Conservation (phyloP, 2,888 invertebrate genomes). For the Drosophila emarginata region DNA sequence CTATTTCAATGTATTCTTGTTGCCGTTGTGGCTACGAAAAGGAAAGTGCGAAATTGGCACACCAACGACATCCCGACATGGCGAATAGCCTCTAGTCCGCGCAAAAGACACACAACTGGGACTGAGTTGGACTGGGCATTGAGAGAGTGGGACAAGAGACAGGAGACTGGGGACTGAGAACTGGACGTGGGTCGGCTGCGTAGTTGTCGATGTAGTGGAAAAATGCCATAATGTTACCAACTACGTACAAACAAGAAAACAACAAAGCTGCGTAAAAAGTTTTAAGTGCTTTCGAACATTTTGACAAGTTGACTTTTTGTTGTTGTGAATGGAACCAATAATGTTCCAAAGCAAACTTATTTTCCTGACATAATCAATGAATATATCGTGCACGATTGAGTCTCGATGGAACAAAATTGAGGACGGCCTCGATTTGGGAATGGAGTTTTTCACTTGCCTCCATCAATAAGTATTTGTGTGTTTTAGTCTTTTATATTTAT, state of each 20-base stretch:
- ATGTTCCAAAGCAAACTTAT: constrained; percentile 66
- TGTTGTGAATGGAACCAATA: constrained; percentile 65
- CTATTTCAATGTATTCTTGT: constrained; percentile 12
- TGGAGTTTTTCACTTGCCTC: background rate
- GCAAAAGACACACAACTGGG: background rate
- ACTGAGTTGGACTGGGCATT: background rate
- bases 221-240: constrained; percentile 60
- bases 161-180: constrained; percentile 8
- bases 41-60: constrained; percentile 65
- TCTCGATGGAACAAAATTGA: background rate
- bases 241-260: constrained; percentile 49
- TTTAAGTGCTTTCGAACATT: constrained; percentile 74
- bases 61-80: constrained; percentile 22
- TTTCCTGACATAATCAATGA: constrained; percentile 66
- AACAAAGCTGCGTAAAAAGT: constrained; percentile 64
- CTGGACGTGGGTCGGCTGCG: background rate
- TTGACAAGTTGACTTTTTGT: constrained; percentile 73
- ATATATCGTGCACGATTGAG: constrained; percentile 48
- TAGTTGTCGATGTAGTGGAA: constrained; percentile 59
- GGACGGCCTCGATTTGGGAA: background rate
- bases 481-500: background rate
- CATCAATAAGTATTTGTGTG: constrained; percentile 4
- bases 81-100: background rate
- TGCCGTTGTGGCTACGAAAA: constrained; percentile 32
- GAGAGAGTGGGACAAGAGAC: background rate